Evolutionary conservation across 2,888 invertebrate species (phyloP), one percentile per base, ranked within the genome.

Genomic region (Phyto melanocephala): DNA sequence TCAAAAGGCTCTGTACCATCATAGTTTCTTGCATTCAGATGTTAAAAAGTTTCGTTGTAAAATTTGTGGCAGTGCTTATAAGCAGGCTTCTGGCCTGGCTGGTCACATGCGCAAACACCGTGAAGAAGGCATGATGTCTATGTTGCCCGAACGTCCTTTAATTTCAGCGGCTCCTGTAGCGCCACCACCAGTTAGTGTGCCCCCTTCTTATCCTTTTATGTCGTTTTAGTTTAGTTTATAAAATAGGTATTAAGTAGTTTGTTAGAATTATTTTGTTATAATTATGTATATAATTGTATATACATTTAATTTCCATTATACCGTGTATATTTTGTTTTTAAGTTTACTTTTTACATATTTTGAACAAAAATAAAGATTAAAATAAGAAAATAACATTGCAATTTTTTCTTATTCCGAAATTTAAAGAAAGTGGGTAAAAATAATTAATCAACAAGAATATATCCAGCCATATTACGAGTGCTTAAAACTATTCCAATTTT

Each of bases 1-100:
- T 5, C 85, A 86, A 62, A 86, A 86, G 45, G 87, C 87, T 10
- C 75, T 89, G 20, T 85, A 86, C 3, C 86, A 87, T 52, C 89
- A 89, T 80, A 85, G 86, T 52, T 86, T 87, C 72, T 84, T 89
- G 17, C 89, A 89, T 80, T 84, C 86, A 2, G 80, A 82, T 17
- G 72, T 86, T 35, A 89, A 89, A 68, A 86, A 87, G 15, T 86
- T 91, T 87, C 84, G 89, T 85, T 86, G 87, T 78, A 86, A 86
- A 81, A 75, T 87, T 5, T 89, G 89, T 37, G 84, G 83, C 24
- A 88, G 88, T 68, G 86, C 86, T 6, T 89, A 87, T 68, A 87
- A 88, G 4, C 89, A 89, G 72, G 85, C 86, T 28, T 86, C 88
- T 6, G 90, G 90, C 0, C 84, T 88, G 13, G 87, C 86, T 11